These are phyloP conservation scores for Poecile atricapillus DNA, from an alignment of 2,113 vertebrate species.

Conservation along the genomic window DNA sequence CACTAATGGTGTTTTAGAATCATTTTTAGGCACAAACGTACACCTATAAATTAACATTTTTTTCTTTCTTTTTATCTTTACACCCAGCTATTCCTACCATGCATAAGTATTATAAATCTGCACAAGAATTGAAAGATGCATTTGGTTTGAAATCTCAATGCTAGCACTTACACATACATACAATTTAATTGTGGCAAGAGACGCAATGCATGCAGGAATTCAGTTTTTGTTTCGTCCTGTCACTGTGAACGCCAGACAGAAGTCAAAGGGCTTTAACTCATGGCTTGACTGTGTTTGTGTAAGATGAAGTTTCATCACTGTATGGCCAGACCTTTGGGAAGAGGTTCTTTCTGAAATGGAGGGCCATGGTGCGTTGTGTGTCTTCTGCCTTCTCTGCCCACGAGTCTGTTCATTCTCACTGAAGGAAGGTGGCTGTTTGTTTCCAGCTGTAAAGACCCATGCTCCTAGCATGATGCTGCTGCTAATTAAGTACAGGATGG, in stretches of 20 bases:
- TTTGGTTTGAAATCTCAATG: not conserved
- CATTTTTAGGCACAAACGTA: not conserved
- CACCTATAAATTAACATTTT: not conserved
- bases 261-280: not conserved
- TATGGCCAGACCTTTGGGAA: not conserved
- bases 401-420: rapidly evolving
- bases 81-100: not conserved
- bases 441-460: not conserved
- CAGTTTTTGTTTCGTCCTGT: not conserved
- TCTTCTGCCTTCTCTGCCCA: not conserved
- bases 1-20: not conserved
- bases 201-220: not conserved
- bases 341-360: not conserved
- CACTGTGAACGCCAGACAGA: not conserved
- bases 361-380: not conserved
- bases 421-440: not conserved
- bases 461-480: not conserved
- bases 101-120: not conserved
- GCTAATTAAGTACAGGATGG: not conserved
- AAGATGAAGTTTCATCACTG: not conserved
- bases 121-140: rapidly evolving
- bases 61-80: not conserved
- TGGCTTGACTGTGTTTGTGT: not conserved
- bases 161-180: not conserved
- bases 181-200: not conserved